Conservation (phyloP, 2,888 invertebrate genomes). For the Dromius quadrimaculatus region DNA sequence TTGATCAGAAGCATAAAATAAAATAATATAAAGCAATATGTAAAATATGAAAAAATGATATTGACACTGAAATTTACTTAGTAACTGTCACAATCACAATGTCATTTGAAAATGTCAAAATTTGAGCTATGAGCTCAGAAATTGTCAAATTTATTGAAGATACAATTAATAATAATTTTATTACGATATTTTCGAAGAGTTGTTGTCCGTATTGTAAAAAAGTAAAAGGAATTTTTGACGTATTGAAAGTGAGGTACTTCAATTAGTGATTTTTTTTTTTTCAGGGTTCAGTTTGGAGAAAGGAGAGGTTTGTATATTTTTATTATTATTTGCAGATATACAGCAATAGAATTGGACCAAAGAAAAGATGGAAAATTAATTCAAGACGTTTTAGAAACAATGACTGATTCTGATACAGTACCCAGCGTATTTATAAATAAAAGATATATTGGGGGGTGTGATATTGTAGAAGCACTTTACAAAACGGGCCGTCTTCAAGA, state of each 20-base stretch:
- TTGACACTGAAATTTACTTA: slow-evolving; percentile 36
- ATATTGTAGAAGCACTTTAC: slow-evolving; percentile 26
- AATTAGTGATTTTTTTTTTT: not conserved
- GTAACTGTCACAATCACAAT: slow-evolving; percentile 29
- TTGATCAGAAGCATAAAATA: not conserved
- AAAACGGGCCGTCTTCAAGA: slow-evolving; percentile 12
- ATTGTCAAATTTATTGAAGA: not conserved
- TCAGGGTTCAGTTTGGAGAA: not conserved
- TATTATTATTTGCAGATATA: slow-evolving; percentile 18
- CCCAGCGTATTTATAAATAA: slow-evolving; percentile 45
- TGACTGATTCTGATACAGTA: slow-evolving; percentile 41
- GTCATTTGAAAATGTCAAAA: slow-evolving; percentile 3
- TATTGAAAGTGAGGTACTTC: not conserved
- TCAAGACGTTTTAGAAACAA: slow-evolving; percentile 16
- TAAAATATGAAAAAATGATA: slow-evolving; percentile 7
- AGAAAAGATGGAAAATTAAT: slow-evolving; percentile 34
- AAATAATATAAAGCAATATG: not conserved
- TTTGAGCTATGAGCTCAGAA: slow-evolving; percentile 14
- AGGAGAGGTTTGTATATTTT: not conserved
- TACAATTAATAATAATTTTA: not conserved
- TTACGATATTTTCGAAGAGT: not conserved
- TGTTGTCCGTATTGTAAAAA: not conserved
- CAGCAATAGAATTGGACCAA: slow-evolving; percentile 37
- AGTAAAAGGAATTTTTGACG: slow-evolving; percentile 28
- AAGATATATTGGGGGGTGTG: slow-evolving; percentile 39